These are phyloP conservation scores for Malurus melanocephalus DNA, from an alignment of 2,113 vertebrate species.

Conservation along the genomic window DNA sequence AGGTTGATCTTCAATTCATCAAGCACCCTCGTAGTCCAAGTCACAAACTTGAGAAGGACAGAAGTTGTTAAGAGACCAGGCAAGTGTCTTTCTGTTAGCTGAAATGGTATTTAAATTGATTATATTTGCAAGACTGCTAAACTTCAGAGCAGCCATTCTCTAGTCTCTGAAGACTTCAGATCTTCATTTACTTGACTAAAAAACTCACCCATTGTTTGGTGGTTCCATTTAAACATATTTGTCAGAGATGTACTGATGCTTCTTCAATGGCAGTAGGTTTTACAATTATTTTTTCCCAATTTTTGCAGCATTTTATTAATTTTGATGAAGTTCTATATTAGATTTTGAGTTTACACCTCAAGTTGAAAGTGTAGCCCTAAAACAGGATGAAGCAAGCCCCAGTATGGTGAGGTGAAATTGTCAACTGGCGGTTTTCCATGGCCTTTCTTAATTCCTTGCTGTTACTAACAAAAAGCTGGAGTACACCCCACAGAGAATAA, in stretches of 20 bases:
- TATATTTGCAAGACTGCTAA: neutral
- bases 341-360: neutral
- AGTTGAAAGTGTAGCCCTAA: neutral
- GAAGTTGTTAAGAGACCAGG: neutral
- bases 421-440: neutral
- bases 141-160: neutral
- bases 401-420: neutral
- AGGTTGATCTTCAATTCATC: neutral
- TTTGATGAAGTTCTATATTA: neutral
- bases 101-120: neutral
- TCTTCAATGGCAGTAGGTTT: neutral
- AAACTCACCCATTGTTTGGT: neutral
- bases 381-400: neutral
- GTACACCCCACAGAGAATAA: neutral
- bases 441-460: conserved; percentile 13
- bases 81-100: neutral
- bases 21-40: neutral
- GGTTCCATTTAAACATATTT: neutral
- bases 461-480: neutral
- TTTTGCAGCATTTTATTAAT: neutral
- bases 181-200: neutral
- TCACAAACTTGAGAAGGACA: neutral
- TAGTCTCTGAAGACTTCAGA: neutral
- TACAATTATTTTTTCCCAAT: neutral
- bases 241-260: neutral